Percentiles rank a stretch among this genome's conserved stretches.
phyloP scores from a whole-genome alignment of 2,113 vertebrate genomes.

The Ciconia stormi region DNA sequence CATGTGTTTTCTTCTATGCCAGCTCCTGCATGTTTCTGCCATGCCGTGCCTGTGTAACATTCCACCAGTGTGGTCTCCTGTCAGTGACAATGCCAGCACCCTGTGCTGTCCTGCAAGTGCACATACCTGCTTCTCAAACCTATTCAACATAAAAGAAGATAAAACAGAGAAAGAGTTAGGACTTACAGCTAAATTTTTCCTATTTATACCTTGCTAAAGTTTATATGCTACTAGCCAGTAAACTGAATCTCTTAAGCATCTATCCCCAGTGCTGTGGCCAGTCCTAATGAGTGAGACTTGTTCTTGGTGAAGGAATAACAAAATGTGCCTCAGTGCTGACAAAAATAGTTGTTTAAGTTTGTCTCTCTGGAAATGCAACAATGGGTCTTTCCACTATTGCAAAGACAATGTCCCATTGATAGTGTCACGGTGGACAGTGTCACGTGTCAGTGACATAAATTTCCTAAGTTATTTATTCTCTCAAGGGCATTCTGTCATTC shows the following conservation, averaged over 20 bases:
- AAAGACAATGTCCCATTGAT: neutral
- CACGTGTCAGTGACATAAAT: neutral
- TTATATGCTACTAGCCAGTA: neutral
- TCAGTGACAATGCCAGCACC: neutral
- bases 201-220: neutral
- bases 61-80: neutral
- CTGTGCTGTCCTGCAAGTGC: neutral
- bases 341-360: neutral
- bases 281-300: neutral
- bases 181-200: neutral
- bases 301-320: neutral
- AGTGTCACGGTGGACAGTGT: neutral
- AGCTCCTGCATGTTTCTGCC: rapidly evolving
- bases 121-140: neutral
- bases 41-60: rapidly evolving
- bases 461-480: neutral
- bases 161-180: neutral
- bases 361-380: neutral
- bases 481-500: neutral
- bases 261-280: neutral
- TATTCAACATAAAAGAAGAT: neutral
- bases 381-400: neutral
- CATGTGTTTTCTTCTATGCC: neutral
- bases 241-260: neutral
- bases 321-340: neutral